Evolutionary conservation across 2,113 vertebrate species (phyloP).

Genomic region (Sphaerodactylus townsendi): DNA sequence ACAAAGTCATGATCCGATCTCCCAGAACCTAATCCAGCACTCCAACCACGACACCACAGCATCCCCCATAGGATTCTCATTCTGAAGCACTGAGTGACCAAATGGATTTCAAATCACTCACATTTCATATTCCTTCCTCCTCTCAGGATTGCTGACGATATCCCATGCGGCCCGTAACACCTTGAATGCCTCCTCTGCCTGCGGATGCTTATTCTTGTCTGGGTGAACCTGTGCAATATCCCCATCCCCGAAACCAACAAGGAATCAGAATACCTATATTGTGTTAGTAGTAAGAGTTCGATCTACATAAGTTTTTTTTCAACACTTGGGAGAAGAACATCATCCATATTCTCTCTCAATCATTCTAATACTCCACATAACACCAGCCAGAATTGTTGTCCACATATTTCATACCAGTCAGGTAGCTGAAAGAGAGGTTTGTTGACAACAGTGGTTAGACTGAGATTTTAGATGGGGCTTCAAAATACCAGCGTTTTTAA

Average conservation of each 20-base stretch:
- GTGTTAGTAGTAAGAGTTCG: background rate
- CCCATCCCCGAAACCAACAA: background rate
- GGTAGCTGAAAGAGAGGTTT: background rate
- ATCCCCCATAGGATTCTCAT: too few relatives aligned
- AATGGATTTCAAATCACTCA: slow-evolving; percentile 71
- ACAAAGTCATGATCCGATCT: too few relatives aligned
- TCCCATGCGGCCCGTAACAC: slow-evolving; percentile 95
- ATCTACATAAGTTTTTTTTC: background rate
- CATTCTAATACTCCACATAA: background rate
- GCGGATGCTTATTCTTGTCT: slow-evolving; percentile 93
- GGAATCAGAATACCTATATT: background rate
- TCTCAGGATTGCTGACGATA: slow-evolving; percentile 91
- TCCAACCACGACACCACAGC: too few relatives aligned
- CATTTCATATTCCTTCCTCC: slow-evolving; percentile 87
- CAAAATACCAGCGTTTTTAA: background rate
- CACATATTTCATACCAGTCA: background rate
- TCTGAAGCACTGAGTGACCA: background rate
- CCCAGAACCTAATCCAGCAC: too few relatives aligned
- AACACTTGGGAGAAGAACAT: background rate
- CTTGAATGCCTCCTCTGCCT: slow-evolving; percentile 93
- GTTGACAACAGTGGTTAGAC: background rate
- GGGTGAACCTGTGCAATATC: slow-evolving; percentile 86
- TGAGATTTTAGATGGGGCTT: background rate
- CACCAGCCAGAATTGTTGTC: background rate
- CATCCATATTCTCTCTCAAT: background rate